Evolutionary conservation across 2,797 vertebrate genomes (phyloP), one percentile per base, ranked within the genome.

Genomic region (Hylomyscus alleni): DNA sequence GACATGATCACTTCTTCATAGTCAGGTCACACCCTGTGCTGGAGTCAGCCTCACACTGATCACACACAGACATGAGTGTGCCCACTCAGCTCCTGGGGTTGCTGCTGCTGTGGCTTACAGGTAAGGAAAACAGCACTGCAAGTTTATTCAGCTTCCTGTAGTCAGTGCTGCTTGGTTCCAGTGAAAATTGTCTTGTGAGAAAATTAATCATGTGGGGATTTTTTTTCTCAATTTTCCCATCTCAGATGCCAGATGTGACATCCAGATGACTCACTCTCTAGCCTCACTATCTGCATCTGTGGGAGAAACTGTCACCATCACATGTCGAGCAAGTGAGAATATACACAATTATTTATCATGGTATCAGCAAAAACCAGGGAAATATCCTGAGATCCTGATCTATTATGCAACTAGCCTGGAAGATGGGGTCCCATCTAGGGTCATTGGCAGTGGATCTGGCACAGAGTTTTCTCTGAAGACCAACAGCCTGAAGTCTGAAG

Each of bases 381-480:
- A 62, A 62, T 62, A 20, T 22, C 26, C 60, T 62, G 3, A 62
- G 60, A 11, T 12, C 60, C 11, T 62, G 26, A 62, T 12, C 60
- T 3, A 29, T 62, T 1, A 4, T 62, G 10, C 60, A 29, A 29
- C 3, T 26, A 4, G 1, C 26, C 29, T 29, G 3, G 60, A 3
- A 62, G 60, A 62, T 62, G 26, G 60, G 0, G 60, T 62, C 0
- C 10, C 60, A 62, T 62, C 10, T 1, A 3, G 11, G 60, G 11
- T 29, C 26, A 62, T 3, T 29, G 60, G 10, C 26, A 62, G 3
- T 62, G 10, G 60, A 62, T 62, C 60, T 29, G 60, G 60, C 26
- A 62, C 60, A 62, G 26, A 62, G 60, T 62, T 29, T 62, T 62
- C 60, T 12, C 60, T 62, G 26, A 62, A 29, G 10, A 62, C 12